phyloP scores from a whole-genome alignment of 2,113 vertebrate species.

The Tinamus guttatus region DNA sequence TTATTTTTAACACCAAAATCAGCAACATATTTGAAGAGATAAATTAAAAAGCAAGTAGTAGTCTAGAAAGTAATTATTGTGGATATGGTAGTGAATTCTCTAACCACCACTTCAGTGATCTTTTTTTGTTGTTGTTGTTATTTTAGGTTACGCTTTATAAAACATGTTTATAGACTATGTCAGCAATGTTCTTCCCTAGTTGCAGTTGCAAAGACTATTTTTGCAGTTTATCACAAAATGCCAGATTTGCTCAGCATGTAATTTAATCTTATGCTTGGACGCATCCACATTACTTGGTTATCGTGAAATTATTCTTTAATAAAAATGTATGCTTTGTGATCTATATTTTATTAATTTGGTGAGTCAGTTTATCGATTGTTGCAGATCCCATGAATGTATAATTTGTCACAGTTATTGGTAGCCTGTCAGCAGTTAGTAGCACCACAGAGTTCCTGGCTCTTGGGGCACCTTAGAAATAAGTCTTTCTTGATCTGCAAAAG shows the following conservation, averaged over 20 bases:
- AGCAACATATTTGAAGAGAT: not conserved
- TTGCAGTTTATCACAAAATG: slow-evolving; percentile 74
- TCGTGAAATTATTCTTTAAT: slow-evolving; percentile 74
- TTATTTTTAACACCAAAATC: slow-evolving; percentile 19
- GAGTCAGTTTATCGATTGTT: slow-evolving; percentile 63
- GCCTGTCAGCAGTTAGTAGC: not conserved
- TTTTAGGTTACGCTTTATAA: slow-evolving; percentile 10
- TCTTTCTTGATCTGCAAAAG: not conserved
- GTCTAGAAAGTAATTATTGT: not conserved
- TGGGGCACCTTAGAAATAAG: slow-evolving; percentile 13
- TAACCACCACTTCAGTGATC: not conserved
- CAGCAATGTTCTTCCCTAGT: slow-evolving; percentile 52
- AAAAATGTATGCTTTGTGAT: slow-evolving; percentile 72
- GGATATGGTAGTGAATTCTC: not conserved
- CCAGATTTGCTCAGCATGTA: slow-evolving; percentile 77
- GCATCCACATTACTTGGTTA: slow-evolving; percentile 71
- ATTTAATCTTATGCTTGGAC: slow-evolving; percentile 79
- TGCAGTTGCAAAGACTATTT: slow-evolving; percentile 51
- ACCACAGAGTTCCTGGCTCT: not conserved
- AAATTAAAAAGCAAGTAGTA: not conserved
- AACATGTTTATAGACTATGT: slow-evolving; percentile 56
- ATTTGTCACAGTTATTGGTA: slow-evolving; percentile 67
- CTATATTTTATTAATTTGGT: slow-evolving; percentile 75
- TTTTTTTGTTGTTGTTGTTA: not conserved
- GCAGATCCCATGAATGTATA: slow-evolving; percentile 43